phyloP scores from a whole-genome alignment of 2,888 invertebrate genomes.

The Mimachlamys varia region DNA sequence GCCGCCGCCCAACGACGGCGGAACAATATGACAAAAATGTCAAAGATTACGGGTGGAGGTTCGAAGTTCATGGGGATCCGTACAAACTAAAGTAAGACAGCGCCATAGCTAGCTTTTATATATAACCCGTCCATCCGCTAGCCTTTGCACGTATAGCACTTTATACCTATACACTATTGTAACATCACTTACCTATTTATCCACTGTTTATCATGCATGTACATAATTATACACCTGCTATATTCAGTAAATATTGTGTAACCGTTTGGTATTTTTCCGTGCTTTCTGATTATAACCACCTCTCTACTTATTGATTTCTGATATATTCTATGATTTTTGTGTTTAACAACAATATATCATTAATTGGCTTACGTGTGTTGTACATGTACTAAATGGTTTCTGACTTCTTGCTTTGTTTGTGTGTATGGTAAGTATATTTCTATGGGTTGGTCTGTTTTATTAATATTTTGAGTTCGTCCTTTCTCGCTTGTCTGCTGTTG shows the following conservation, averaged over 20 bases:
- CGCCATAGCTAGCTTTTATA: neutral
- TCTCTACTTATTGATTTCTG: neutral
- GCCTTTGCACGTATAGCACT: neutral
- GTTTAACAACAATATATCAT: too few relatives aligned
- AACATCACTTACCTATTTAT: neutral
- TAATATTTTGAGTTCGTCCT: too few relatives aligned
- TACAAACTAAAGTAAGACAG: conserved; percentile 75
- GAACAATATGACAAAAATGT: conserved; percentile 68
- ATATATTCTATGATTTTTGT: neutral
- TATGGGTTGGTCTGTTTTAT: too few relatives aligned
- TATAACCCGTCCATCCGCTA: neutral
- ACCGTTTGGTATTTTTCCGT: neutral
- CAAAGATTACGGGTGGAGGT: conserved; percentile 76
- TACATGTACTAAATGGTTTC: too few relatives aligned
- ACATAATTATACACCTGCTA: neutral
- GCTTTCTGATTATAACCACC: neutral
- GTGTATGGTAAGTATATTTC: too few relatives aligned
- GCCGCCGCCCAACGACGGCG: conserved; percentile 45
- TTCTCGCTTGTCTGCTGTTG: too few relatives aligned
- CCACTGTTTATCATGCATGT: neutral
- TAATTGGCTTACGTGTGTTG: too few relatives aligned
- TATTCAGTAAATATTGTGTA: neutral
- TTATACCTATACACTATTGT: neutral
- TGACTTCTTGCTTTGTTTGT: too few relatives aligned
- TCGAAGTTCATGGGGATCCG: conserved; percentile 78